Conservation (phyloP, 1,140 invertebrate species). For the Bactericera cockerelli region DNA sequence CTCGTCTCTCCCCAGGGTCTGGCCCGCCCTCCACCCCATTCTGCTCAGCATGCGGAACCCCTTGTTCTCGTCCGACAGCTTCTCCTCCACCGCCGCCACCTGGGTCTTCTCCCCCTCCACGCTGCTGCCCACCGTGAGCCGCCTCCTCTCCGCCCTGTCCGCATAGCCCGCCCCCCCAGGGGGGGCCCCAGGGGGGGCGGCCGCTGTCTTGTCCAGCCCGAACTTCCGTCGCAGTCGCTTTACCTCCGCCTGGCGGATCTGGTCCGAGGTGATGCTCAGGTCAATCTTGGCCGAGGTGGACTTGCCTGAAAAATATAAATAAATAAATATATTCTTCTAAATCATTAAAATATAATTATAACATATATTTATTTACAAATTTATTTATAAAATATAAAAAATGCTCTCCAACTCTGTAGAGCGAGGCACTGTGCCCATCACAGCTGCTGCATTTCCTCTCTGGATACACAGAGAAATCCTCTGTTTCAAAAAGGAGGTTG, state of each 20-base stretch:
- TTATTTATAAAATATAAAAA: no score
- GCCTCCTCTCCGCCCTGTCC: constrained; percentile 60
- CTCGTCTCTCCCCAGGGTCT: constrained; percentile 59
- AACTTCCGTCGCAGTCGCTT: constrained; percentile 69
- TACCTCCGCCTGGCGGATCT: constrained; percentile 51
- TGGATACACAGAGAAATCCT: no score
- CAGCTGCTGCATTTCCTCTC: no score
- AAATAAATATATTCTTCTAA: no score
- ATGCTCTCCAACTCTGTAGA: no score
- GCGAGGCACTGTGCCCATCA: no score
- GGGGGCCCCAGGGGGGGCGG: constrained; percentile 20
- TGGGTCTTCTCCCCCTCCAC: constrained; percentile 68
- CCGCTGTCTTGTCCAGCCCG: constrained; percentile 40
- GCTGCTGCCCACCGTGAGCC: constrained; percentile 61
- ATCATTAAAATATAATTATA: no score
- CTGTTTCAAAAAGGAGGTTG: no score
- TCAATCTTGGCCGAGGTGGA: neutral
- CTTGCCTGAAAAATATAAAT: neutral
- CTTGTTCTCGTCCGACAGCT: constrained; percentile 32
- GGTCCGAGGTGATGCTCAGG: constrained; percentile 19
- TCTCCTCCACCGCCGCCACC: constrained; percentile 61
- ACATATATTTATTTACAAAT: no score
- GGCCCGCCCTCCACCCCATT: constrained; percentile 84
- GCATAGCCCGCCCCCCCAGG: constrained; percentile 35
- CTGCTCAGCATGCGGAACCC: constrained; percentile 77